Evolutionary conservation across 1,140 invertebrate species (phyloP).

Genomic region (Ostrea edulis): DNA sequence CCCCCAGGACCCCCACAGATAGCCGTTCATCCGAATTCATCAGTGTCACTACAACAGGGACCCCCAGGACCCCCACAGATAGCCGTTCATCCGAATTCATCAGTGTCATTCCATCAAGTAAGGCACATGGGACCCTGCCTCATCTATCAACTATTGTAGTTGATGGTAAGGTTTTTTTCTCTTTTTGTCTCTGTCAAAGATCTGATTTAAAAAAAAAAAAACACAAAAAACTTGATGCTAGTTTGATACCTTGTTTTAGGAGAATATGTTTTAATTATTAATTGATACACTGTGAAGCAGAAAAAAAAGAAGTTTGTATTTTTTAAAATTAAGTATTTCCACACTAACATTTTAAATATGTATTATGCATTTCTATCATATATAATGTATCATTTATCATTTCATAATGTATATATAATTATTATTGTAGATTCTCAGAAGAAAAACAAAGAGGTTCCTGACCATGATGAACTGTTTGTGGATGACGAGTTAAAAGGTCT

Average conservation of each 20-base stretch:
- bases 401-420: neutral
- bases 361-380: neutral
- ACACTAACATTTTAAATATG: neutral
- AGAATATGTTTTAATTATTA: constrained; percentile 14
- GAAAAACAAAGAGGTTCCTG: too few species aligned
- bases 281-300: neutral
- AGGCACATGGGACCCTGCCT: neutral
- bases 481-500: neutral
- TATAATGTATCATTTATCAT: constrained; percentile 11
- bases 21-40: neutral
- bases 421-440: neutral
- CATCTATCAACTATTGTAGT: neutral
- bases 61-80: too few species aligned
- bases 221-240: neutral
- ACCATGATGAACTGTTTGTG: neutral
- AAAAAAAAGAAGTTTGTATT: neutral
- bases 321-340: neutral
- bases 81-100: neutral
- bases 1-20: neutral
- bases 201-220: too few species aligned
- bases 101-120: neutral
- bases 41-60: neutral
- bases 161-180: neutral
- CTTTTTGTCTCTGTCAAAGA: neutral
- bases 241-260: constrained; percentile 17